A percentile compares a stretch with the other conserved stretches of the same genome.
Evolutionary conservation across 2,888 invertebrate genomes (phyloP).

Genomic region (Drosophila fungiperda): DNA sequence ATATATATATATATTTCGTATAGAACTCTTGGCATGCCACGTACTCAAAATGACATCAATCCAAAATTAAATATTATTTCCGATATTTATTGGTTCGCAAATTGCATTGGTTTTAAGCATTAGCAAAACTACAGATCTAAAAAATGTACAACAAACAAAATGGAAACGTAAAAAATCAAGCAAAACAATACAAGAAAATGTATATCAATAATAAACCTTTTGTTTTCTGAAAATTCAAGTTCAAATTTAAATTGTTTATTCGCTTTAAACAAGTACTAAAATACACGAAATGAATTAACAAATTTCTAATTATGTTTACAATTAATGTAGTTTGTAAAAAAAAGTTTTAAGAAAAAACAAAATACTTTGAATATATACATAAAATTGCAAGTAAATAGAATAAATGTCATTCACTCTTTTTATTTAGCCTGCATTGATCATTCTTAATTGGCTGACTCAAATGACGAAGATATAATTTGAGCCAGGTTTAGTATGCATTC

Average conservation of each 20-base stretch:
- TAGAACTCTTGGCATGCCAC: slow-evolving; percentile 60
- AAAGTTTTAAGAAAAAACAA: slow-evolving; percentile 74
- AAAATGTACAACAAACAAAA: slow-evolving; percentile 18
- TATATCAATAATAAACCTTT: slow-evolving; percentile 36
- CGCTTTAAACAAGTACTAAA: slow-evolving; percentile 55
- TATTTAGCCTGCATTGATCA: slow-evolving; percentile 58
- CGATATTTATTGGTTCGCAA: slow-evolving; percentile 43
- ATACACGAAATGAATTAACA: slow-evolving; percentile 69
- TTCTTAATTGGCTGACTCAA: slow-evolving; percentile 12
- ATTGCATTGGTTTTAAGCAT: slow-evolving; percentile 46
- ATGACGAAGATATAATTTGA: not conserved
- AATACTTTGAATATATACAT: slow-evolving; percentile 77
- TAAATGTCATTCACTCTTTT: slow-evolving; percentile 78
- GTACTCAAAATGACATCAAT: slow-evolving; percentile 71
- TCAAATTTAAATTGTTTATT: slow-evolving; percentile 63
- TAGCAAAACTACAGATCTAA: slow-evolving; percentile 9
- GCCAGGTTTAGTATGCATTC: not conserved
- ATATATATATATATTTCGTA: slow-evolving; percentile 2
- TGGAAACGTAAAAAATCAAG: slow-evolving; percentile 3
- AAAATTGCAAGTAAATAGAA: slow-evolving; percentile 81
- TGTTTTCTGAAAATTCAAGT: slow-evolving; percentile 55
- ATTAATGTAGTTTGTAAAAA: slow-evolving; percentile 78
- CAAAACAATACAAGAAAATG: slow-evolving; percentile 12
- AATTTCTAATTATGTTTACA: slow-evolving; percentile 74
- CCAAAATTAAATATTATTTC: slow-evolving; percentile 51